A percentile compares a stretch with the other conserved stretches of the same genome.
Conservation (phyloP, 1,140 invertebrate species). For the Meloidogyne hapla region DNA sequence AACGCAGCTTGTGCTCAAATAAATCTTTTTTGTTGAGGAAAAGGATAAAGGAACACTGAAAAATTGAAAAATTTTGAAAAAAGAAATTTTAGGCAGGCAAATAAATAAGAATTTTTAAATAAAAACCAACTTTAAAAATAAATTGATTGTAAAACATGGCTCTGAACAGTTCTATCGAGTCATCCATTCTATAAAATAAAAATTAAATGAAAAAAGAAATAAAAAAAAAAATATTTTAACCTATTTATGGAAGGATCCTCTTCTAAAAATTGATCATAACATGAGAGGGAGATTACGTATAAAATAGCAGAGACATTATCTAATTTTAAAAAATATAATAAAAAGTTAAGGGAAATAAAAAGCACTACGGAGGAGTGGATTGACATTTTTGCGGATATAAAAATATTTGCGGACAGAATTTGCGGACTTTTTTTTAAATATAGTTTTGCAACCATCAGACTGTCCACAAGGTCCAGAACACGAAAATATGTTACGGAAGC, state of each 20-base stretch:
- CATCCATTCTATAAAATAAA: conserved; percentile 40
- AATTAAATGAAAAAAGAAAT: conserved; percentile 30
- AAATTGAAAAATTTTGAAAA: too few relatives aligned
- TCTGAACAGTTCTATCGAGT: conserved; percentile 43
- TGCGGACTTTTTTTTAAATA: too few relatives aligned
- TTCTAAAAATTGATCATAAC: conserved; percentile 49
- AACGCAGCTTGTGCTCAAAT: conserved; percentile 43
- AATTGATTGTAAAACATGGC: conserved; percentile 47
- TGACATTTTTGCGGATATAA: too few relatives aligned
- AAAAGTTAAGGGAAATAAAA: too few relatives aligned
- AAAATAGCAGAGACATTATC: conserved; percentile 51
- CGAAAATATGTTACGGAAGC: too few relatives aligned
- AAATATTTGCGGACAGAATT: too few relatives aligned
- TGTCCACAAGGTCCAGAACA: too few relatives aligned
- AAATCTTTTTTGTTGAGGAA: conserved; percentile 54
- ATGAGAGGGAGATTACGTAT: conserved; percentile 42
- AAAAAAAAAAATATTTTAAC: neutral
- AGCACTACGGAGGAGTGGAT: too few relatives aligned
- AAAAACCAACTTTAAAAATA: conserved; percentile 13
- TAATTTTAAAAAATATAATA: conserved; percentile 8
- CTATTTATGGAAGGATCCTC: conserved; percentile 48
- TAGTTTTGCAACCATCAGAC: too few relatives aligned
- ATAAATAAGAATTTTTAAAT: neutral
- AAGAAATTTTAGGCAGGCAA: neutral
- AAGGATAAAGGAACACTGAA: conserved; percentile 41